A percentile compares a stretch with the other conserved stretches of the same genome.
phyloP scores from a whole-genome alignment of 2,888 invertebrate species.

The Ectropis crepuscularia region DNA sequence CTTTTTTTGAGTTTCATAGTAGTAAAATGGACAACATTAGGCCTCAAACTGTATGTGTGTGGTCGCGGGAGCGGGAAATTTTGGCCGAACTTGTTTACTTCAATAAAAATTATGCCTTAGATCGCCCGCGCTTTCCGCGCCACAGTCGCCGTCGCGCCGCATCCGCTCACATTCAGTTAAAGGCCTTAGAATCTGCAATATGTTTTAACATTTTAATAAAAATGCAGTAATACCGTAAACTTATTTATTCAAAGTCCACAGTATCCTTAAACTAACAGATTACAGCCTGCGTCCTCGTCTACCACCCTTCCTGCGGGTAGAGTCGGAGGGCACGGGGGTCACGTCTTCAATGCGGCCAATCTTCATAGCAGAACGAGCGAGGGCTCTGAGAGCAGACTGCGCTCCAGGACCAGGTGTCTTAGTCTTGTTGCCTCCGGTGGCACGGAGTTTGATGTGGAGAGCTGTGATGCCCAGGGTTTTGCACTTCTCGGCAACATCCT shows the following conservation, averaged over 20 bases:
- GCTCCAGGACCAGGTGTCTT: conserved; percentile 99
- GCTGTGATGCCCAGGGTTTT: conserved; percentile 98
- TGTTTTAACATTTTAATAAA: conserved; percentile 40
- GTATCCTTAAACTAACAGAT: conserved; percentile 80
- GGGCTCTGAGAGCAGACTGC: conserved; percentile 97
- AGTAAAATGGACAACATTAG: too few species aligned
- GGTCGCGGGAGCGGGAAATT: too few species aligned
- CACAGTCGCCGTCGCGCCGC: too few species aligned
- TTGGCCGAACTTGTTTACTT: too few species aligned
- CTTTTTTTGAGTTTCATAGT: too few species aligned
- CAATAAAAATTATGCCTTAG: too few species aligned
- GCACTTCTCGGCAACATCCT: conserved; percentile 99
- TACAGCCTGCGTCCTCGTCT: conserved; percentile 99
- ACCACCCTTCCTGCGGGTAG: conserved; percentile 99
- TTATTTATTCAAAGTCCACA: conserved; percentile 75
- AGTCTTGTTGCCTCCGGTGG: conserved; percentile 99
- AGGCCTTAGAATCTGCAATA: too few species aligned
- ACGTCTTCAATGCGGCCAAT: conserved; percentile 99
- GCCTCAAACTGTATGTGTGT: too few species aligned
- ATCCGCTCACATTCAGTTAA: too few species aligned
- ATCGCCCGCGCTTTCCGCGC: too few species aligned
- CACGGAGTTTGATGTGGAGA: conserved; percentile 98
- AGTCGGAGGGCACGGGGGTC: conserved; percentile 99
- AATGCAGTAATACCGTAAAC: conserved; percentile 64
- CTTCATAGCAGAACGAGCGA: conserved; percentile 99